Evolutionary conservation across 2,888 invertebrate species (phyloP), one percentile per base, ranked within the genome.

Genomic region (Drosophila mulleri): DNA sequence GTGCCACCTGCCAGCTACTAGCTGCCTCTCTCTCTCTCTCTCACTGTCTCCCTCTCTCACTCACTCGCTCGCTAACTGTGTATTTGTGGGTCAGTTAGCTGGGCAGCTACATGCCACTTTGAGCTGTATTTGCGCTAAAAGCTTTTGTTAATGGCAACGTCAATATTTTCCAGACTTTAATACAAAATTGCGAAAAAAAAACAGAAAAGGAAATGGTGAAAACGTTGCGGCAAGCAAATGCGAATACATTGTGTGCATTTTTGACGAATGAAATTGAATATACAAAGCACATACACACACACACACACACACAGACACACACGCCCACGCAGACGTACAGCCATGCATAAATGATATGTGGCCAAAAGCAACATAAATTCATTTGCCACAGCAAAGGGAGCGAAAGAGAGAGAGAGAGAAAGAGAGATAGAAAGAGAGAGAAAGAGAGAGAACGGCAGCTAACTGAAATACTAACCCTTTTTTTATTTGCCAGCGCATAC

Each of bases 81-180:
- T 20, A 44, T 42, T 67, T 35, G 44, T 56, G 26, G 48, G 44
- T 61, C 44, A 48, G 26, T 50, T 78, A 67, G 54, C 14, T 41
- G 41, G 18, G 20, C 57, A 47, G 64, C 52, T 72, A 71, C 68
- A 68, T 75, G 85, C 63, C 83, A 72, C 44, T 65, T 78, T 58
- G 65, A 70, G 72, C 72, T 59, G 44, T 72, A 76, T 80, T 77
- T 83, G 71, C 69, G 78, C 80, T 84, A 84, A 84, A 83, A 88
- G 84, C 88, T 85, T 84, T 88, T 84, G 83, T 78, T 84, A 83
- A 86, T 84, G 76, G 71, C 47, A 54, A 67, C 88, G 78, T 83
- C 78, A 83, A 84, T 84, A 85, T 78, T 82, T 78, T 72, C 53
- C 58, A 41, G 56, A 61, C 72, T 72, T 86, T 82, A 70, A 86